These are phyloP conservation scores for Agriopis aurantiaria DNA, from an alignment of 2,888 invertebrate genomes.

Conservation along the genomic window DNA sequence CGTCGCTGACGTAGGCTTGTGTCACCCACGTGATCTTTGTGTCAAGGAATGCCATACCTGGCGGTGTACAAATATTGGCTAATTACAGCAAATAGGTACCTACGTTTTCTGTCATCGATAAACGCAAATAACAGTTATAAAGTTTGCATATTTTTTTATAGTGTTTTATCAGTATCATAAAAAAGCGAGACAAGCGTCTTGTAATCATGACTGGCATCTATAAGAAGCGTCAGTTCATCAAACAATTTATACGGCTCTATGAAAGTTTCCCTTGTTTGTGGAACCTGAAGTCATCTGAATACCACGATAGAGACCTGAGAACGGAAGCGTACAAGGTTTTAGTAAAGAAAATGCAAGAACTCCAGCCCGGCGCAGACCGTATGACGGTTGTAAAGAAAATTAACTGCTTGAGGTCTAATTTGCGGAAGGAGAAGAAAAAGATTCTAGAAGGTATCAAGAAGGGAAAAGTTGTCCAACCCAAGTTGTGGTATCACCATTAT, in stretches of 20 bases:
- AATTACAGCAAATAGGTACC: too few relatives aligned
- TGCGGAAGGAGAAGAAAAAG: slow-evolving; percentile 36
- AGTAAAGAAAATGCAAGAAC: slow-evolving; percentile 27
- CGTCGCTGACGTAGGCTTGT: too few relatives aligned
- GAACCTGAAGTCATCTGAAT: slow-evolving; percentile 30
- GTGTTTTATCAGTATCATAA: neutral
- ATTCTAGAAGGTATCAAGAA: neutral
- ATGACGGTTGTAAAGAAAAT: slow-evolving; percentile 34
- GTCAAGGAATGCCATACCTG: too few relatives aligned
- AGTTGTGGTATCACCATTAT: slow-evolving; percentile 32
- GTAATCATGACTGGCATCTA: neutral
- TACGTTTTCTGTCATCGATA: too few relatives aligned
- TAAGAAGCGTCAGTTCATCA: slow-evolving; percentile 23
- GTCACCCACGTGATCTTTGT: too few relatives aligned
- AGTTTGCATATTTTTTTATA: neutral
- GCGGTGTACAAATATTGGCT: too few relatives aligned
- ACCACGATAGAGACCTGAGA: slow-evolving; percentile 24
- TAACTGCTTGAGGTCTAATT: slow-evolving; percentile 33
- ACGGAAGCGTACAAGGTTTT: slow-evolving; percentile 23
- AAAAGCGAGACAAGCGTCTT: neutral
- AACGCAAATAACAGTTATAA: neutral
- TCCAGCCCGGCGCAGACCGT: slow-evolving; percentile 33
- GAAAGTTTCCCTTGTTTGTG: slow-evolving; percentile 38
- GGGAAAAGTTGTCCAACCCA: slow-evolving; percentile 21
- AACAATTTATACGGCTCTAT: slow-evolving; percentile 35